A percentile compares a stretch with the other conserved stretches of the same genome.
phyloP scores from a whole-genome alignment of 2,113 vertebrate genomes.

The Leptobrachium leishanense region DNA sequence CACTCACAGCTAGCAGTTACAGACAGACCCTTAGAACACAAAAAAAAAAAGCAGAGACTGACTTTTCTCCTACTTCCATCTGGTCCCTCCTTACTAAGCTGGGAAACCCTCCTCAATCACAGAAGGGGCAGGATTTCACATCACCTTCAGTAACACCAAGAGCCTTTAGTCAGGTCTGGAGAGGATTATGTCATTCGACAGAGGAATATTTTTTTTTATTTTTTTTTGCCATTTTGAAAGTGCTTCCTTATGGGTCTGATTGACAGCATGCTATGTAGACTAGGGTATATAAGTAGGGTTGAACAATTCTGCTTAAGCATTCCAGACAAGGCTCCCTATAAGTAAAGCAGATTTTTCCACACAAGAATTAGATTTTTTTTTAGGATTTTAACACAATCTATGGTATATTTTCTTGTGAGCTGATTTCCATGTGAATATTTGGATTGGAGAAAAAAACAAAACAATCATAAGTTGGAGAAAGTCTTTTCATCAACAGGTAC shows the following conservation, averaged over 20 bases:
- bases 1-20: background rate
- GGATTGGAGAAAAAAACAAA: background rate
- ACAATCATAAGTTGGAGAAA: background rate
- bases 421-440: slow-evolving; percentile 10
- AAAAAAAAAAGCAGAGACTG: background rate
- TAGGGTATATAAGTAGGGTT: slow-evolving; percentile 27
- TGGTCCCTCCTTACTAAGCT: slow-evolving; percentile 20
- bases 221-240: slow-evolving; percentile 34
- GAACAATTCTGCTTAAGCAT: background rate
- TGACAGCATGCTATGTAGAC: slow-evolving; percentile 31
- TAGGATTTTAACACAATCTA: background rate
- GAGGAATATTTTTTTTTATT: slow-evolving; percentile 17
- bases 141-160: slow-evolving; percentile 20
- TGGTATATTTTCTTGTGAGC: background rate
- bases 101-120: slow-evolving; percentile 7
- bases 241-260: slow-evolving; percentile 45
- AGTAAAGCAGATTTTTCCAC: background rate
- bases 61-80: too few species aligned
- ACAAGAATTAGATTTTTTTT: slow-evolving; percentile 3
- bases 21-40: slow-evolving; percentile 1
- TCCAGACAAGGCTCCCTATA: slow-evolving; percentile 24
- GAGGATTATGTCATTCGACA: slow-evolving; percentile 40
- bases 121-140: slow-evolving; percentile 29
- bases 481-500: slow-evolving; percentile 6
- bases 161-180: slow-evolving; percentile 26